phyloP scores from a whole-genome alignment of 2,113 vertebrate species.

The Tachuris rubrigastra region DNA sequence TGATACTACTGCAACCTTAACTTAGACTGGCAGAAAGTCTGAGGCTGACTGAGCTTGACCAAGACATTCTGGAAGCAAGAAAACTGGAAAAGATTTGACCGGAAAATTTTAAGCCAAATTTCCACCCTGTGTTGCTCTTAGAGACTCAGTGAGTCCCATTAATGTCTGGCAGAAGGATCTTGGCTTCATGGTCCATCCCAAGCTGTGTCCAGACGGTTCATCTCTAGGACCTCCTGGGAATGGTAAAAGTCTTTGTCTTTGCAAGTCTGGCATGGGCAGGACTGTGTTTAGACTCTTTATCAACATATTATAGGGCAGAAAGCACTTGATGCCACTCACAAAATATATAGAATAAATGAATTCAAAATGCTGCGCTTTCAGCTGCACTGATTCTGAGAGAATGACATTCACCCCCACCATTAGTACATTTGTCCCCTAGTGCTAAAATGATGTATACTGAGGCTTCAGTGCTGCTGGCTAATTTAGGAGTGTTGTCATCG shows the following conservation, averaged over 20 bases:
- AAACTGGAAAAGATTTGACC: neutral
- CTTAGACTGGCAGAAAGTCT: neutral
- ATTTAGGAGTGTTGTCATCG: neutral
- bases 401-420: neutral
- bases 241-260: neutral
- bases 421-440: neutral
- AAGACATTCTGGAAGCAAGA: neutral
- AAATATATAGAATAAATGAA: neutral
- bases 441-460: neutral
- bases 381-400: neutral
- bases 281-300: neutral
- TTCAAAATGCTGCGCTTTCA: neutral
- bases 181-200: neutral
- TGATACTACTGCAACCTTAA: neutral
- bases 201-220: slow-evolving; percentile 25
- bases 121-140: neutral
- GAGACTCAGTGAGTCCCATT: slow-evolving; percentile 11
- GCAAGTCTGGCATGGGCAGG: neutral
- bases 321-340: neutral
- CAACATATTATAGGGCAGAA: neutral
- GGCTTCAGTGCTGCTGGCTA: neutral
- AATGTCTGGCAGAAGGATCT: slow-evolving; percentile 24
- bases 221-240: neutral
- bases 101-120: neutral
- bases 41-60: neutral